Evolutionary conservation across 2,113 vertebrate species (phyloP).

Genomic region (Marcusenius ussheri): DNA sequence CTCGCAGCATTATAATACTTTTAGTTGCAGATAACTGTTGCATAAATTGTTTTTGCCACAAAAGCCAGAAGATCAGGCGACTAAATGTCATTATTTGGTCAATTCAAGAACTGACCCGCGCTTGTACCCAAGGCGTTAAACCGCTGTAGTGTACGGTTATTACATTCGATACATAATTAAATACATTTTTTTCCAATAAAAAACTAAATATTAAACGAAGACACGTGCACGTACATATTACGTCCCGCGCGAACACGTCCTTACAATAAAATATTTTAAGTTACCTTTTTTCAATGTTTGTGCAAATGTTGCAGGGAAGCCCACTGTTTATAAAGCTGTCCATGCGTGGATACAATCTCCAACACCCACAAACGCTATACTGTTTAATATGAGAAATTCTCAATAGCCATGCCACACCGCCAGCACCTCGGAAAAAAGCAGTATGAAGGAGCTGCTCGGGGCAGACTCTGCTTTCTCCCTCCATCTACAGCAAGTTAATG

Average conservation of each 20-base stretch:
- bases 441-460: slow-evolving; percentile 22
- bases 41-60: neutral
- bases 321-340: slow-evolving; percentile 12
- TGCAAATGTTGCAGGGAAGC: slow-evolving; percentile 7
- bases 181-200: neutral
- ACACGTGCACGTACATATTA: neutral
- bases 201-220: neutral
- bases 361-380: slow-evolving; percentile 39
- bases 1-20: neutral
- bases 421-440: slow-evolving; percentile 32
- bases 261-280: neutral
- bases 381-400: slow-evolving; percentile 44
- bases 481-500: neutral
- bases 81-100: neutral
- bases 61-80: neutral
- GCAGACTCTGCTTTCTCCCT: neutral
- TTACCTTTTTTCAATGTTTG: slow-evolving; percentile 27
- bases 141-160: neutral
- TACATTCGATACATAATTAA: neutral
- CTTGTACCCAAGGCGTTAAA: neutral
- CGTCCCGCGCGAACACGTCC: neutral
- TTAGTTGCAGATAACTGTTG: slow-evolving; percentile 6
- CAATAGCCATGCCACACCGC: slow-evolving; percentile 42
- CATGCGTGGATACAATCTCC: slow-evolving; percentile 17
- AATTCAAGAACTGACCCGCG: neutral